Percentiles rank a stretch among this genome's conserved stretches.
phyloP scores from a whole-genome alignment of 2,113 vertebrate genomes.

The Pygoscelis adeliae region DNA sequence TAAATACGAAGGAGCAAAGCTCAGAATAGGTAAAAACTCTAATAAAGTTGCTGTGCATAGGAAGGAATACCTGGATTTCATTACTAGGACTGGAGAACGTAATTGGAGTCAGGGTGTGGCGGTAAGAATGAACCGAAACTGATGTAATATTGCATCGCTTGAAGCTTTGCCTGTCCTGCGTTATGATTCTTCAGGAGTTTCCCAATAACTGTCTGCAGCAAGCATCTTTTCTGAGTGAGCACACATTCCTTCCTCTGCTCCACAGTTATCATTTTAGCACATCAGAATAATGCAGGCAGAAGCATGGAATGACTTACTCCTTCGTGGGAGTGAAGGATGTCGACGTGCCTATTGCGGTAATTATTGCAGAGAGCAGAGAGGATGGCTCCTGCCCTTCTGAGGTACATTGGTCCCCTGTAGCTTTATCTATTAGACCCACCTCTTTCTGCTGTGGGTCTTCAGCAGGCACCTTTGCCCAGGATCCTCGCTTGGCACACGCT shows the following conservation, averaged over 20 bases:
- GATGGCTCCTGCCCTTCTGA: neutral
- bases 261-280: neutral
- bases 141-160: neutral
- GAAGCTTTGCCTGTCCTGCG: neutral
- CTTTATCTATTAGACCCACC: neutral
- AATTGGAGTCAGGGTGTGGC: conserved; percentile 64
- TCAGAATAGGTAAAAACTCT: neutral
- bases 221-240: neutral
- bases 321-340: neutral
- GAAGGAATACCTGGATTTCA: neutral
- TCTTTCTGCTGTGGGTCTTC: neutral
- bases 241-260: neutral
- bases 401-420: neutral
- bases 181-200: conserved; percentile 7
- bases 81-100: neutral
- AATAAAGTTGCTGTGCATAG: neutral
- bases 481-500: accelerated
- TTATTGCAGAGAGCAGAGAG: neutral
- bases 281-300: neutral
- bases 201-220: conserved; percentile 28
- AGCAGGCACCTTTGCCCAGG: neutral
- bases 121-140: conserved; percentile 37
- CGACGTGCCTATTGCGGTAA: neutral
- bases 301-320: neutral
- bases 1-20: neutral